A percentile compares a stretch with the other conserved stretches of the same genome.
Evolutionary conservation across 1,140 invertebrate genomes (phyloP).

Genomic region (Plutomurus gul): DNA sequence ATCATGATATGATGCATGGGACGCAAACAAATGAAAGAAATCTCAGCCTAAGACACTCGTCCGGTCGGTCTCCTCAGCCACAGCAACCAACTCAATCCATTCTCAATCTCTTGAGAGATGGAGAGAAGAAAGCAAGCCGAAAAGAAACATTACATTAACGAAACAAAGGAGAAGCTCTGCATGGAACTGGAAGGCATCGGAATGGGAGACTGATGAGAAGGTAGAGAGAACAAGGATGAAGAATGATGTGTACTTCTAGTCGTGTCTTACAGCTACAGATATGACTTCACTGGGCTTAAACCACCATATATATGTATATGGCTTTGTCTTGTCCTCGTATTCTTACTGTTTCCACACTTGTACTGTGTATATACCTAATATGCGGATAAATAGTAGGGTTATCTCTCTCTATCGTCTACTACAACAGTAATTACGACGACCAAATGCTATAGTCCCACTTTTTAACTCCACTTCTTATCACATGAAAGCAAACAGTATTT

Average conservation of each 20-base stretch:
- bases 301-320: no score
- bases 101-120: no score
- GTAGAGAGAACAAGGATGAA: background rate
- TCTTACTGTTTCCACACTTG: background rate
- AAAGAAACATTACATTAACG: background rate
- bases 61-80: background rate
- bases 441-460: background rate
- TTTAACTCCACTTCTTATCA: constrained; percentile 1
- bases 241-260: no score
- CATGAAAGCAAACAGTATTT: background rate
- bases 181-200: constrained; percentile 10
- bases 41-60: background rate
- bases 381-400: no score
- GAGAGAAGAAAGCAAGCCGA: constrained; percentile 21
- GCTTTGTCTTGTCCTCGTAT: background rate
- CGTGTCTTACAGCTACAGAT: background rate
- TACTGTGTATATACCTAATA: no score
- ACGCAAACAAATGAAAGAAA: background rate
- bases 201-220: constrained; percentile 20
- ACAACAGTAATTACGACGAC: background rate
- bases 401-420: no score
- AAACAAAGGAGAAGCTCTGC: constrained; percentile 15
- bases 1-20: background rate
- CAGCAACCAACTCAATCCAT: constrained; percentile 8
- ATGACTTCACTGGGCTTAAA: background rate